These are phyloP conservation scores for Agrochola macilenta DNA, from an alignment of 2,888 invertebrate genomes.

Conservation along the genomic window DNA sequence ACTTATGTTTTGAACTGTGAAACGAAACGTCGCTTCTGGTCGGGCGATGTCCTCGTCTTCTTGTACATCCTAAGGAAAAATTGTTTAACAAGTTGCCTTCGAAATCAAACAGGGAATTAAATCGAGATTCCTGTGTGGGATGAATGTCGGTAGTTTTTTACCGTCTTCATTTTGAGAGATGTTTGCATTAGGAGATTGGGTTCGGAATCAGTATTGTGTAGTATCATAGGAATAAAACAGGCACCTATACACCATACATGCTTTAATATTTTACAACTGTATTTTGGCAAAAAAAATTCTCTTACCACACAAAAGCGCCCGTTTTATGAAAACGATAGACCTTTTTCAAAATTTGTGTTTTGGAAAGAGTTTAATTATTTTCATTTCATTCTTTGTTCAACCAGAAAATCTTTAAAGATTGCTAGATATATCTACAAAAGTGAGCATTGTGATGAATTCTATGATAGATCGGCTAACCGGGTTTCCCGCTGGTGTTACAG, in stretches of 20 bases:
- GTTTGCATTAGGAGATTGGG: neutral
- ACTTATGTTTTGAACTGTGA: slow-evolving; percentile 96
- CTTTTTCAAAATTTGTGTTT: neutral
- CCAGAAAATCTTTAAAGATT: neutral
- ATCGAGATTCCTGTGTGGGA: neutral
- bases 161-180: neutral
- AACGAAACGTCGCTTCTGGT: slow-evolving; percentile 98
- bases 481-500: slow-evolving; percentile 71
- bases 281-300: neutral
- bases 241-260: neutral
- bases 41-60: slow-evolving; percentile 95
- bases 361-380: neutral
- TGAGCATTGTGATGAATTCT: slow-evolving; percentile 33
- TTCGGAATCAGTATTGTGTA: neutral
- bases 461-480: slow-evolving; percentile 67
- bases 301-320: neutral
- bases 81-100: neutral
- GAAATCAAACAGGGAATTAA: neutral
- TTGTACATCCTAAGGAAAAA: slow-evolving; percentile 84
- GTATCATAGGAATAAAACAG: neutral
- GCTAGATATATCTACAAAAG: slow-evolving; percentile 3
- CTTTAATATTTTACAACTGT: neutral
- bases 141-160: neutral
- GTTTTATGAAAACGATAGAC: neutral
- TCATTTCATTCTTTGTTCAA: neutral